Evolutionary conservation across 2,113 vertebrate species (phyloP), one percentile per base, ranked within the genome.

Genomic region (Puffinus mauretanicus): DNA sequence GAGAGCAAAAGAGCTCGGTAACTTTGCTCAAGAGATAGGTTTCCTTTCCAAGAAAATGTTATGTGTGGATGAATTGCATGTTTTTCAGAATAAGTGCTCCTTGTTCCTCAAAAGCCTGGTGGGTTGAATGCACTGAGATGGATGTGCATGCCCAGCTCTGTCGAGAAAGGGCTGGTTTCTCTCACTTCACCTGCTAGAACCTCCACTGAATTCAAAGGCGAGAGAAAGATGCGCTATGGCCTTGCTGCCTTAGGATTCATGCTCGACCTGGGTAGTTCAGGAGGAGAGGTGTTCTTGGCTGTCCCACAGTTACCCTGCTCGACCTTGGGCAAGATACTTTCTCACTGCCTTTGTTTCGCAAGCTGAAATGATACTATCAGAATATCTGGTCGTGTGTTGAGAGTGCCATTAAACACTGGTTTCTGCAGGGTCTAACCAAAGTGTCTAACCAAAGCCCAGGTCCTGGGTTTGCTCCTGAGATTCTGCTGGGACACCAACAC

Each of bases 391-490:
- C 5, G 2, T 42, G 46, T 49, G 26, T 34, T 88, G 18, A 27
- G 27, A 49, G 30, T 17, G 49, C 49, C 54, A 40, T 9, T 57
- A 62, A 46, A 49, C 40, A 42, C n/a, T 0, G 2, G 26, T 24
- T 82, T 69, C 61, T 93, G 55, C 78, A 71, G 18, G 5, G 21
- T 58, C 26, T 62, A 30, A 58, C 18, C 17, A 3, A 70, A 73
- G 13, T 9, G 16, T 11, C 36, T 61, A 81, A 36, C 9, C 8
- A 22, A 79, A 95, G 42, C 10, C 14, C 9, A 5, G 34, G 16
- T 73, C 20, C 26, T 8, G 0, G 0, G 1, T 61, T 90, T 51
- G 38, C 26, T 76, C 66, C 66, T 19, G 44, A 32, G 47, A 51
- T 55, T n/a, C 44, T 52, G 38, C 24, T 64, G 51, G 2, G 11